These are phyloP conservation scores for Formica selysi DNA, from an alignment of 1,140 invertebrate genomes.

Conservation along the genomic window DNA sequence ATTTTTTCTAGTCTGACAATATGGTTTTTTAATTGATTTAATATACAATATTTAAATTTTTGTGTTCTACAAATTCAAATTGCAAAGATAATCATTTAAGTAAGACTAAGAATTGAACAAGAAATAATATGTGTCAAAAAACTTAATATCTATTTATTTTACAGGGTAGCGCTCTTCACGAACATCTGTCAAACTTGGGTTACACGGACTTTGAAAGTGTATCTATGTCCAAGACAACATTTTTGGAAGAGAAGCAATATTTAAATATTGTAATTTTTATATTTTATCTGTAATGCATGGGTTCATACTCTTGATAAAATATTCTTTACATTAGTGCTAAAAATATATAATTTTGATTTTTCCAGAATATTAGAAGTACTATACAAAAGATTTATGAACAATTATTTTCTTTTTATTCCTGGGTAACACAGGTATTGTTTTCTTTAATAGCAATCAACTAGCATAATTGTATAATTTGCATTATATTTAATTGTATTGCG, in stretches of 20 bases:
- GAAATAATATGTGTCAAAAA: neutral
- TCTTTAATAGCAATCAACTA: neutral
- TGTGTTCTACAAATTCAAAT: neutral
- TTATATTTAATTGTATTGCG: constrained; percentile 30
- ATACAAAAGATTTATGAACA: constrained; percentile 63
- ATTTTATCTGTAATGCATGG: neutral
- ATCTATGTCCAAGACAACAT: constrained; percentile 55
- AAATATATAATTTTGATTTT: constrained; percentile 46
- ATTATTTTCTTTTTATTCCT: constrained; percentile 55
- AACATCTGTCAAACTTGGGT: constrained; percentile 78
- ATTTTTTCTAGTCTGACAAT: neutral
- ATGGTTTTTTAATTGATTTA: neutral
- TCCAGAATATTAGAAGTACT: constrained; percentile 59
- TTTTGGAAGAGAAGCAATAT: constrained; percentile 14
- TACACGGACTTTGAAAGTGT: constrained; percentile 81
- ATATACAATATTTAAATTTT: neutral
- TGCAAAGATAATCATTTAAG: neutral
- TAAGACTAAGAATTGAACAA: neutral
- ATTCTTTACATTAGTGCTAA: neutral
- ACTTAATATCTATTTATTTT: constrained; percentile 12
- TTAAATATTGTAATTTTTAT: constrained; percentile 53
- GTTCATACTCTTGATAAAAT: neutral
- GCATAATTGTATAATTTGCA: neutral
- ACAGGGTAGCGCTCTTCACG: constrained; percentile 81
- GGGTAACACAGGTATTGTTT: constrained; percentile 64